Percentiles rank a stretch among this genome's conserved stretches.
phyloP scores from a whole-genome alignment of 2,888 invertebrate genomes.

The Lithophane leautieri region DNA sequence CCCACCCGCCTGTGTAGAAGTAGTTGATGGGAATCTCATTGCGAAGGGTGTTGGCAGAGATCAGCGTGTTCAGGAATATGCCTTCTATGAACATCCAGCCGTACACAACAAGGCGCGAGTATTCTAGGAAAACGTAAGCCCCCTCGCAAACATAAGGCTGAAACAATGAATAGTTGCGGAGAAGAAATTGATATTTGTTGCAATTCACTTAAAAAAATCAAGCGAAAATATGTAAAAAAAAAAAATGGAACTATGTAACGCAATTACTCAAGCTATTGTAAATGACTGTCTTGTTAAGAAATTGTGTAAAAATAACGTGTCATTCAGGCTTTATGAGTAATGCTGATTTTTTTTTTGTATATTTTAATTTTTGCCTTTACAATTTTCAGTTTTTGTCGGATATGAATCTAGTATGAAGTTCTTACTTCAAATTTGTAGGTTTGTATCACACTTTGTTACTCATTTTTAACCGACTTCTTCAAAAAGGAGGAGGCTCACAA shows the following conservation, averaged over 20 bases:
- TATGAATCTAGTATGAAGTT: neutral
- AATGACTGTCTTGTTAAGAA: no score
- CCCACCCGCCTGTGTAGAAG: slow-evolving; percentile 94
- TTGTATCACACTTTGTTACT: neutral
- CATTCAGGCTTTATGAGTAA: no score
- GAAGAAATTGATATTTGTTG: no score
- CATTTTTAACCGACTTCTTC: no score
- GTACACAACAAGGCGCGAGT: slow-evolving; percentile 97
- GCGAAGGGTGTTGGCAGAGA: slow-evolving; percentile 94
- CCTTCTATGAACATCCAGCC: slow-evolving; percentile 99
- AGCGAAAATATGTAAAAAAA: no score
- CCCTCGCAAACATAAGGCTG: slow-evolving; percentile 95
- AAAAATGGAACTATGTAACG: no score
- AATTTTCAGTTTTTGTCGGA: neutral
- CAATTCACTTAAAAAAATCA: no score
- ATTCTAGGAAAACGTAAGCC: slow-evolving; percentile 95
- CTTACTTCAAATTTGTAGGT: neutral
- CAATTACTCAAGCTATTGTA: no score
- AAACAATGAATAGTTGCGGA: slow-evolving; percentile 47
- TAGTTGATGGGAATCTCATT: slow-evolving; percentile 89
- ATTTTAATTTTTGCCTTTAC: no score
- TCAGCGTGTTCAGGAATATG: slow-evolving; percentile 95
- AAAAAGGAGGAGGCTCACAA: no score
- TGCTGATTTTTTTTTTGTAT: no score
- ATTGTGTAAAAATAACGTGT: no score